Evolutionary conservation across 1,140 invertebrate genomes (phyloP).

Genomic region (Diabrotica undecimpunctata): DNA sequence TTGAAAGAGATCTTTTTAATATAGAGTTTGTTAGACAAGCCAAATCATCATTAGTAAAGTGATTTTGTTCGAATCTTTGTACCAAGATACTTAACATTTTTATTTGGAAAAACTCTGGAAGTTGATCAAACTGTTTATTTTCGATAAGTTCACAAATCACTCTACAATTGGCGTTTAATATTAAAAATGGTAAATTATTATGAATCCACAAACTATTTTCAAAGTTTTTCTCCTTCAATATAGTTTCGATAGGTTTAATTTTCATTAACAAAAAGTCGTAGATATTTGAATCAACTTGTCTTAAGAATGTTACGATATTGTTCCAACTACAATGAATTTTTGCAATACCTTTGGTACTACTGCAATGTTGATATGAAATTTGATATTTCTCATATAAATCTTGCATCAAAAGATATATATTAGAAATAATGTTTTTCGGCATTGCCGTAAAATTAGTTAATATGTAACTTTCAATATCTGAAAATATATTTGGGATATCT

Average conservation of each 20-base stretch:
- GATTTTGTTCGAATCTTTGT: constrained; percentile 17
- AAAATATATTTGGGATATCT: constrained; percentile 22
- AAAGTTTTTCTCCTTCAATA: constrained; percentile 12
- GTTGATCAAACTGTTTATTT: constrained; percentile 12
- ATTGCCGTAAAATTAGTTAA: constrained; percentile 23
- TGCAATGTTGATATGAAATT: constrained; percentile 7
- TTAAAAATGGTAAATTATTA: constrained; percentile 28
- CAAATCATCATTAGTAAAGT: not conserved
- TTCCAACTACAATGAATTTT: constrained; percentile 6
- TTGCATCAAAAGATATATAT: constrained; percentile 24
- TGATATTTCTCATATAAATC: constrained; percentile 30
- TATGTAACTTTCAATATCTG: constrained; percentile 22
- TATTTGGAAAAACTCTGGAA: constrained; percentile 26
- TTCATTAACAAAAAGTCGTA: constrained; percentile 26
- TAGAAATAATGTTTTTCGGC: constrained; percentile 22
- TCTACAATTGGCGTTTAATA: constrained; percentile 1
- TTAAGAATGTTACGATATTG: not conserved
- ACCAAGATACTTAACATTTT: constrained; percentile 28
- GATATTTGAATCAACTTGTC: constrained; percentile 9
- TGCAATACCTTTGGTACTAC: not conserved
- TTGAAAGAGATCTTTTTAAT: no score
- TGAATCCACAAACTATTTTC: constrained; percentile 27
- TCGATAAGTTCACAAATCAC: constrained; percentile 15
- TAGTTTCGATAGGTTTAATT: constrained; percentile 6
- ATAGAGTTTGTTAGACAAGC: no score